Conservation (phyloP, 2,113 vertebrate genomes). For the Turnix velox region DNA sequence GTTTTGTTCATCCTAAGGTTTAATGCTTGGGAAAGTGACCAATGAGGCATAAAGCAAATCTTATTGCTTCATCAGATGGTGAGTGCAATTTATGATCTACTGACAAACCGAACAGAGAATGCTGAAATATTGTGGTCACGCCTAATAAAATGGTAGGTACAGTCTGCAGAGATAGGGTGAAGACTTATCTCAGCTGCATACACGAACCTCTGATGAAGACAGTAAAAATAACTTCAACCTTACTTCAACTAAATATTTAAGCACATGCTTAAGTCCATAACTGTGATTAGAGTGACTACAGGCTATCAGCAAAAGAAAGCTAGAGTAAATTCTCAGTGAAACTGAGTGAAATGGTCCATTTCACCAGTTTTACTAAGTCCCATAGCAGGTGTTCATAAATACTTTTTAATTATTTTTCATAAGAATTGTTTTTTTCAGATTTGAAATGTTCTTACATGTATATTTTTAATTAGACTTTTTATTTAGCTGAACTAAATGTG, state of each 20-base stretch:
- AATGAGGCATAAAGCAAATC: constrained; percentile 71
- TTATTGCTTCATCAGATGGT: constrained; percentile 68
- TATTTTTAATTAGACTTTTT: background rate
- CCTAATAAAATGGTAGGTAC: constrained; percentile 66
- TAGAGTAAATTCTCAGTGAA: background rate
- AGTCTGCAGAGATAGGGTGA: constrained; percentile 32
- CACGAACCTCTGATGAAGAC: background rate
- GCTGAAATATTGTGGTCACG: constrained; percentile 65
- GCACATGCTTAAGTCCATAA: background rate
- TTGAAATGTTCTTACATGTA: background rate
- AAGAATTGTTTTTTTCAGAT: background rate
- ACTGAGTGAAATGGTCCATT: background rate
- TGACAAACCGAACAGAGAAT: constrained; percentile 64
- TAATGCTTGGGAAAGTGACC: constrained; percentile 49
- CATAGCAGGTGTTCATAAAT: background rate
- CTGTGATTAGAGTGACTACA: background rate
- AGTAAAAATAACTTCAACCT: background rate
- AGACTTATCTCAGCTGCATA: constrained; percentile 22
- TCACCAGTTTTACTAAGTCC: background rate
- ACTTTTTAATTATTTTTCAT: background rate
- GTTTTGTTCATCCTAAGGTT: constrained; percentile 35
- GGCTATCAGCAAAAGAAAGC: background rate
- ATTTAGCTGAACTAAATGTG: background rate
- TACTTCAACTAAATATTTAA: constrained; percentile 25
- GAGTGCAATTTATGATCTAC: constrained; percentile 63